These are phyloP conservation scores for Thomomys bottae DNA, from an alignment of 2,113 vertebrate species.

Conservation along the genomic window DNA sequence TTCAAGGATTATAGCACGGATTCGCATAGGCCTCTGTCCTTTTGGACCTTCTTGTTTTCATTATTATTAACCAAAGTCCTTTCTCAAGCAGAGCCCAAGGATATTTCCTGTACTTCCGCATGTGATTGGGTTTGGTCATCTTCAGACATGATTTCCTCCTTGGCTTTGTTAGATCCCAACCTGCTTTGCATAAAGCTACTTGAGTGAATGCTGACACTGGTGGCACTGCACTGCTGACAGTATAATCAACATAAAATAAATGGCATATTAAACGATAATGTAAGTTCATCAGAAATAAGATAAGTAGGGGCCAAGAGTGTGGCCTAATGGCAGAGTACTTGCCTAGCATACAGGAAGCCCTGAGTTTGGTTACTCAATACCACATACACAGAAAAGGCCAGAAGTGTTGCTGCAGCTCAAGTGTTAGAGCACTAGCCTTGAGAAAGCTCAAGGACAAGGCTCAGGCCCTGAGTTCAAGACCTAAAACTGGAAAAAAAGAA, in stretches of 20 bases:
- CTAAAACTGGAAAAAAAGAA: too few species aligned
- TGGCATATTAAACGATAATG: not conserved
- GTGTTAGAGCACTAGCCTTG: too few species aligned
- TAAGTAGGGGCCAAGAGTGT: too few species aligned
- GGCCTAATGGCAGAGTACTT: too few species aligned
- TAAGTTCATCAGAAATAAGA: slow-evolving; percentile 7
- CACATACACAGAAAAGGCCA: too few species aligned
- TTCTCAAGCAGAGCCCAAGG: not conserved
- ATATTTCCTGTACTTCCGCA: not conserved
- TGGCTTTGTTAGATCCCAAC: not conserved
- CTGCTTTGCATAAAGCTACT: not conserved
- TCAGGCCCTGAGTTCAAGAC: too few species aligned
- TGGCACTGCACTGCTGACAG: not conserved
- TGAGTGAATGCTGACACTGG: not conserved
- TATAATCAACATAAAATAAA: not conserved
- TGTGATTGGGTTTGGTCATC: not conserved
- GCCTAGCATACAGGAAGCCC: too few species aligned
- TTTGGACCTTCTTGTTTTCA: not conserved
- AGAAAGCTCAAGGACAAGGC: too few species aligned
- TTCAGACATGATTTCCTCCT: not conserved
- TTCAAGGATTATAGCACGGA: not conserved
- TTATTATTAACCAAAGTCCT: not conserved
- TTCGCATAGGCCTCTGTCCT: not conserved
- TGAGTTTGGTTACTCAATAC: too few species aligned
- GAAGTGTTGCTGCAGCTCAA: too few species aligned